Evolutionary conservation across 2,797 vertebrate species (phyloP).

Genomic region (Chrysolophus pictus): DNA sequence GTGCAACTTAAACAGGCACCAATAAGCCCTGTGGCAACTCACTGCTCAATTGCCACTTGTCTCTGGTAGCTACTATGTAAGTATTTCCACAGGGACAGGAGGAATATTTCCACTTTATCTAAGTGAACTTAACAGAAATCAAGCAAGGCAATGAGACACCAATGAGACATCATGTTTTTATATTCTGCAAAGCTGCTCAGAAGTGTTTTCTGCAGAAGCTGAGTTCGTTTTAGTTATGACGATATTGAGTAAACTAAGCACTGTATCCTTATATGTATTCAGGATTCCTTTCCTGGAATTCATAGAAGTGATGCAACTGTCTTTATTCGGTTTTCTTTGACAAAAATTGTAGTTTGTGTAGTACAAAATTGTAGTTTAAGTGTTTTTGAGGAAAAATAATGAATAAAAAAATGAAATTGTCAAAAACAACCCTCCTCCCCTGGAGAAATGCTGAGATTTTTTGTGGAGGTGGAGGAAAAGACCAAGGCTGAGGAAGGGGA

Average conservation of each 20-base stretch:
- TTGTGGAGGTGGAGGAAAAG: background rate
- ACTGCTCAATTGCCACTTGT: background rate
- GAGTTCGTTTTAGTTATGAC: background rate
- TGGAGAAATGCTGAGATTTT: background rate
- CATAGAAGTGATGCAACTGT: background rate
- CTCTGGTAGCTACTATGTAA: background rate
- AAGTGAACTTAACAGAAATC: background rate
- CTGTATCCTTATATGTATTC: background rate
- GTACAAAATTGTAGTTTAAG: background rate
- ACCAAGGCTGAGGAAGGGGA: background rate
- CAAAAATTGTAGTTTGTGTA: background rate
- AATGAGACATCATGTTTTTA: background rate
- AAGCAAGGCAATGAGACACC: background rate
- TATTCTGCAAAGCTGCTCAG: background rate
- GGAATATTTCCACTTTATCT: background rate
- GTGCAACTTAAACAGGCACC: background rate
- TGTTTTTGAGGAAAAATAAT: background rate
- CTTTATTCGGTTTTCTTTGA: background rate
- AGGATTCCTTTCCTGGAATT: background rate
- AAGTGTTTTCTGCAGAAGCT: background rate
- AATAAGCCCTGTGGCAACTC: background rate
- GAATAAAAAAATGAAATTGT: background rate
- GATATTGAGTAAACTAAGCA: background rate
- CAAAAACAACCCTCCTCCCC: background rate
- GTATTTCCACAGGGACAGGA: background rate